Base-by-base conservation (phyloP, 2,888 invertebrate species). In the Mylabris sibirica region DNA sequence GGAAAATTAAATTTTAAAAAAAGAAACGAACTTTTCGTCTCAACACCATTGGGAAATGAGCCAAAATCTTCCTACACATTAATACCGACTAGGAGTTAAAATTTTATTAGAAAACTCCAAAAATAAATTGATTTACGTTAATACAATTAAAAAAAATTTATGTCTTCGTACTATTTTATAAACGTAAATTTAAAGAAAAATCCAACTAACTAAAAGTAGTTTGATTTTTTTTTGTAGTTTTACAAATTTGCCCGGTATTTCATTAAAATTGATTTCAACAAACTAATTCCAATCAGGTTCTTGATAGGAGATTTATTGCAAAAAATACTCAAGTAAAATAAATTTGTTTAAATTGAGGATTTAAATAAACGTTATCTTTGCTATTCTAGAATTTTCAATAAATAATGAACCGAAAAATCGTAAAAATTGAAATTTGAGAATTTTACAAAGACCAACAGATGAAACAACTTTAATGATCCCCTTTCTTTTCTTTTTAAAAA, bases 91-190 rank as follows among this genome's bases (percentile, higher is more conserved):
- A 68, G 53, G 53, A 60, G 63, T 68, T 63, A 41, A 68, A 68
- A 65, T 68, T 68, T 68, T 68, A 68, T 63, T 68, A 68, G 60
- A 60, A 63, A 69, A 69, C 44, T 49, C 69, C 63, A 44, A 53
- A 60, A 69, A 69, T 69, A 69, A 65, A 63, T 63, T 63, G 57
- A 59, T 41, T 64, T 65, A 59, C 20, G 20, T 49, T 49, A 22
- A 49, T 17, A 49, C 11, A 49, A 49, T 20, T 20, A 9, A 49
- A 49, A 12, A 38, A 34, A 34, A n/a, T n/a, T 30, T 30, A 30
- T 30, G 1, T 30, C 3, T 3, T 30, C 0, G n/a, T n/a, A 30
- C 30, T 30, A 0, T 30, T 30, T 30, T 3, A 30, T 30, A 30
- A n/a, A 30, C 8, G 30, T 12, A 38, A 38, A 38, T 38, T 38